These are phyloP conservation scores for Coregonus clupeaformis DNA, from an alignment of 2,113 vertebrate genomes.

Conservation along the genomic window DNA sequence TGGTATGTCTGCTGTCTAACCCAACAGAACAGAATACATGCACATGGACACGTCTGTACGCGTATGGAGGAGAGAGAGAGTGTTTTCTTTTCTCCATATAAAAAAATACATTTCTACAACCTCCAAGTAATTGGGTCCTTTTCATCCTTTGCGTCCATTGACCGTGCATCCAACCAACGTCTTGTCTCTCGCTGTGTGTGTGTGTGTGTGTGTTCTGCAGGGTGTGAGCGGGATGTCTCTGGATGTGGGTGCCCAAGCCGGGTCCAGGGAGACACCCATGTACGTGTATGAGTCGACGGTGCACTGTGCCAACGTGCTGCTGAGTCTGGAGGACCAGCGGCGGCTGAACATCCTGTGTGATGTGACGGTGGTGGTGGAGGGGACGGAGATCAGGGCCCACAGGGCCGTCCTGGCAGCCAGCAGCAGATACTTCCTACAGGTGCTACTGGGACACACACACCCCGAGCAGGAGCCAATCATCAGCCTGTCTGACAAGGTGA, in stretches of 20 bases:
- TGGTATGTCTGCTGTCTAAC: too few species aligned
- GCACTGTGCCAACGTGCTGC: conserved; percentile 94
- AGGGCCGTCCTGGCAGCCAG: conserved; percentile 91
- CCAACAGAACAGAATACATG: too few species aligned
- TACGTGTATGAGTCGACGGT: conserved; percentile 97
- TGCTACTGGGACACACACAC: conserved; percentile 78
- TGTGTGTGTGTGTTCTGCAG: conserved; percentile 64
- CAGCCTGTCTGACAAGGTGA: conserved; percentile 89
- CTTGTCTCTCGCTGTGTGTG: conserved; percentile 50
- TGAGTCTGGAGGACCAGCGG: conserved; percentile 95
- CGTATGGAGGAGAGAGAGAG: background rate
- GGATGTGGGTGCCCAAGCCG: conserved; percentile 77
- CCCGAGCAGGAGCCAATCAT: conserved; percentile 84
- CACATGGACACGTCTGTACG: too few species aligned
- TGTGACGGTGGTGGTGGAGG: conserved; percentile 89
- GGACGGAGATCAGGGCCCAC: conserved; percentile 90
- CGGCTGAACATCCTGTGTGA: conserved; percentile 93
- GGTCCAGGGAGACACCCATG: conserved; percentile 80
- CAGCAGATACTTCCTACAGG: conserved; percentile 94
- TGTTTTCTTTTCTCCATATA: too few species aligned
- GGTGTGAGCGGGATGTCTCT: conserved; percentile 88
- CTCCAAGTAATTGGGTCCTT: too few species aligned
- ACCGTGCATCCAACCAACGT: too few species aligned
- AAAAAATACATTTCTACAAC: too few species aligned
- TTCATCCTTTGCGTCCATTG: too few species aligned